Evolutionary conservation across 2,113 vertebrate genomes (phyloP), one percentile per base, ranked within the genome.

Genomic region (Hemiprocne comata): DNA sequence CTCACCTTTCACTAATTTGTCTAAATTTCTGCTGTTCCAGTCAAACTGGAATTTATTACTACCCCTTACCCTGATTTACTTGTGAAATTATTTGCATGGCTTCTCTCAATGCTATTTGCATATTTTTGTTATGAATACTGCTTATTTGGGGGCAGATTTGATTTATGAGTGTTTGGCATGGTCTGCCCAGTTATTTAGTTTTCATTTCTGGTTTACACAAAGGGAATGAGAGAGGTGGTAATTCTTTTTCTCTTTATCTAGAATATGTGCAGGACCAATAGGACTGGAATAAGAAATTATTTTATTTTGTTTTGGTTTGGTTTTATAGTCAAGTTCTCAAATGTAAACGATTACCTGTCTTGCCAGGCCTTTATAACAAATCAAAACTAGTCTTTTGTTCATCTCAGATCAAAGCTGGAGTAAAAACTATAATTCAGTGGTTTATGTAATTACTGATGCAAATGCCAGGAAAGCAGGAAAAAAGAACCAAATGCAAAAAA

Each of bases 11-110:
- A 95, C 94, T 97, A 96, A 97, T 98, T 97, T 36, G 1, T 90
- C 83, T 93, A 95, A 98, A 98, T 97, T 98, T 97, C 96, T 98
- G 85, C 92, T 12, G 40, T 97, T 98, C 87, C 80, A 97, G 97
- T 97, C 97, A 98, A 95, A 96, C 75, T 95, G 90, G 87, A 97
- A 98, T 97, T 97, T 98, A 98, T 97, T 97, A 97, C 82, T 90
- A 71, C 65, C 94, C 91, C 97, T 98, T 97, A 97, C 79, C 62
- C 48, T 97, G 97, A 98, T 98, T 98, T 97, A 97, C 85, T 96
- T 93, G 40, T 91, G 72, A 92, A 97, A 97, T 96, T 66, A 98
- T 98, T 96, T 97, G 92, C 87, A 86, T 48, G 90, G 65, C 85
- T 98, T 97, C 94, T 97, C 94, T 95, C 90, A 92, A 82, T 81